Evolutionary conservation across 2,113 vertebrate species (phyloP), one percentile per base, ranked within the genome.

Genomic region (Mellivora capensis): DNA sequence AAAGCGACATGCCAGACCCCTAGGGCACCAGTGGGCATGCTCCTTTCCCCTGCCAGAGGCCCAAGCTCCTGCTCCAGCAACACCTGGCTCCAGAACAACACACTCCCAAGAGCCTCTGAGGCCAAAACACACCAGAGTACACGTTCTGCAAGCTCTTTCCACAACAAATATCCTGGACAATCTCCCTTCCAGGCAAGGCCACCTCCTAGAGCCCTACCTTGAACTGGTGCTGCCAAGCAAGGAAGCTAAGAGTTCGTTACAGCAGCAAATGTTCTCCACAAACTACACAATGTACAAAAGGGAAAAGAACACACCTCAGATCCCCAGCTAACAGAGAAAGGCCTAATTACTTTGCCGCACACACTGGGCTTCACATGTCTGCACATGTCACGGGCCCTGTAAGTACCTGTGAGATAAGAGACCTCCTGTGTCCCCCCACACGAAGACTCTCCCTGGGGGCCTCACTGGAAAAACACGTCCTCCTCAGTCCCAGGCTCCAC

Each of bases 341-440:
- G 34, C 23, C 4, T 31, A 23, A 64, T 13, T 12, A 23, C 64
- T 74, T 4, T 34, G 61, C 72, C 52, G 25, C 6, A 17, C 2
- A 17, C 4, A 0, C 27, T 0, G 18, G 74, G 42, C 27, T 37
- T 0, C 1, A 7, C 13, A 2, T 3, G 0, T 23, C 76, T 17
- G 25, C 47, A 14, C 0, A 9, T 2, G n/a, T 76, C 72, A 0
- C 1, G 1, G 15, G 27, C 17, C 72, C 39, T 44, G 20, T 31
- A 49, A 7, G 34, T 69, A 20, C 72, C 44, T 34, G 20, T 42
- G 49, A 52, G 3, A 18, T 23, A 0, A 15, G 37, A 0, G 3
- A 2, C 27, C 3, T 27, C 79, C 15, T 0, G 0, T 11, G 42
- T 20, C 34, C 42, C 82, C 11, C 8, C 4, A 37, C 9, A 49